Evolutionary conservation across 1,140 invertebrate genomes (phyloP), one percentile per base, ranked within the genome.

Genomic region (Linepithema humile): DNA sequence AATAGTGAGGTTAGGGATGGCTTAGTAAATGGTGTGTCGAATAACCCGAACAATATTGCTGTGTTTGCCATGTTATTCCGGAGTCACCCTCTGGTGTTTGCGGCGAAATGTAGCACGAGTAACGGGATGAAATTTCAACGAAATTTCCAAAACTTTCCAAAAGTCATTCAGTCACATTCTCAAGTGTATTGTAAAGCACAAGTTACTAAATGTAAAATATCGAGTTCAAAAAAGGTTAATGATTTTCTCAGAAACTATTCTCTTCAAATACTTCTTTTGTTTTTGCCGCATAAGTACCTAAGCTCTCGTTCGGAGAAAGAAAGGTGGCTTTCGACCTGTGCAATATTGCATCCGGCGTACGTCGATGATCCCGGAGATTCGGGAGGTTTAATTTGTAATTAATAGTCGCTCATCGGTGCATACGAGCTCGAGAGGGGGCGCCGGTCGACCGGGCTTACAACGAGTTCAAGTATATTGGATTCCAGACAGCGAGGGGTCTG

Each of bases 391-490:
- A 92, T 92, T 91, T 89, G 48, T 77, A 89, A 91, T 92, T 92
- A 92, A 91, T 91, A 84, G 75, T 50, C 80, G 86, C 60, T 86
- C 85, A 84, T 83, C 74, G 87, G 64, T 90, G 85, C 85, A 91
- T 87, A 89, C 85, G 82, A 69, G 77, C 83, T 84, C 40, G 17
- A 62, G 55, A 45, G 55, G 74, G 84, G 84, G 38, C 48, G 43
- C 73, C 62, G 29, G 85, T 83, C 67, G 84, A 89, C 84, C 82
- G 64, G 82, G 82, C 89, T 92, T 89, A 88, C 88, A 90, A 84
- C 91, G 89, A 89, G 62, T 70, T 80, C 75, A 80, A 80, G 86
- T 92, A 92, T 93, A 93, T 93, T 93, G 91, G 90, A 93, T 93
- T 93, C 92, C 86, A 62, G 86, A 65, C 86, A 57, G 62, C 72